These are phyloP conservation scores for Nyctalus aviator DNA, from an alignment of 2,797 vertebrate genomes.

Conservation along the genomic window DNA sequence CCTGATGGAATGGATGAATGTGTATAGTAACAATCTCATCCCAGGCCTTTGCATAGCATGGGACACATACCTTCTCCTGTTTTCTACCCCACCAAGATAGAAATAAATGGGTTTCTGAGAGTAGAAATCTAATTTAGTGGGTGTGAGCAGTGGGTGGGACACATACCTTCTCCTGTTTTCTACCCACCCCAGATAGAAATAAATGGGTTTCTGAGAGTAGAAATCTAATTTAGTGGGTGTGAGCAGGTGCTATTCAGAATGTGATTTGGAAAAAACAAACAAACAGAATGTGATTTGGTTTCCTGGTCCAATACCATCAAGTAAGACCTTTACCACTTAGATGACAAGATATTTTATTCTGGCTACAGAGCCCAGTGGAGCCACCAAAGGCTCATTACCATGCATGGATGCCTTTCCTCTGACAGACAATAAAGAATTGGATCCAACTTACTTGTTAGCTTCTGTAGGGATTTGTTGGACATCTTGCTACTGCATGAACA, in stretches of 20 bases:
- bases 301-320: background rate
- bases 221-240: background rate
- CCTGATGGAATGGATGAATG: too few species aligned
- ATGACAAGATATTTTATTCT: slow-evolving; percentile 11
- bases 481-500: slow-evolving; percentile 1
- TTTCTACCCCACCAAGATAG: background rate
- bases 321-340: background rate
- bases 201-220: background rate
- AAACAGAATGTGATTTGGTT: background rate
- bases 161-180: background rate
- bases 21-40: accelerated
- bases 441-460: slow-evolving; percentile 17
- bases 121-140: background rate
- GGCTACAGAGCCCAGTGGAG: background rate
- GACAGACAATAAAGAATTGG: slow-evolving; percentile 37
- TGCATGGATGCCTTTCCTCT: slow-evolving; percentile 47
- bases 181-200: background rate
- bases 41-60: background rate
- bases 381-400: background rate
- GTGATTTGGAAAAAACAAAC: too few species aligned
- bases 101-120: slow-evolving; percentile 8
- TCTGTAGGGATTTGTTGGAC: slow-evolving; percentile 57
- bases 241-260: background rate
- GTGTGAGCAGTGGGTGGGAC: too few species aligned
- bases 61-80: background rate